A percentile compares a stretch with the other conserved stretches of the same genome.
Evolutionary conservation across 2,888 invertebrate genomes (phyloP).

Genomic region (Chirona hameri): DNA sequence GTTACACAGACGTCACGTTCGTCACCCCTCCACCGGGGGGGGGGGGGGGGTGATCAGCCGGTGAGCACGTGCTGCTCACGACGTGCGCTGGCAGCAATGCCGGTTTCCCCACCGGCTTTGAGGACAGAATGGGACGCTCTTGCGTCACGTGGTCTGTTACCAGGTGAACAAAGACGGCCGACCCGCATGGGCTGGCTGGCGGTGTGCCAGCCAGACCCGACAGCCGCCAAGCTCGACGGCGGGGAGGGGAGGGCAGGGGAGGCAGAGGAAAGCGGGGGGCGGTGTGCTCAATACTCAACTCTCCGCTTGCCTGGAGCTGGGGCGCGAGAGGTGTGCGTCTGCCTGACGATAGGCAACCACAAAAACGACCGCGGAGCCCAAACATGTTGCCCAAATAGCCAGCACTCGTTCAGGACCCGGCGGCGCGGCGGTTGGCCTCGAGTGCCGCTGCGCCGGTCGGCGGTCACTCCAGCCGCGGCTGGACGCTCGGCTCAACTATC

Average conservation of each 20-base stretch:
- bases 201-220: neutral
- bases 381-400: too few relatives aligned
- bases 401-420: too few relatives aligned
- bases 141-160: neutral
- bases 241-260: neutral
- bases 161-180: constrained; percentile 3
- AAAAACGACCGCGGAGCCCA: neutral
- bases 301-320: too few relatives aligned
- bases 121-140: too few relatives aligned
- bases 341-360: neutral
- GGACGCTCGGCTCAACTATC: too few relatives aligned
- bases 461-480: too few relatives aligned
- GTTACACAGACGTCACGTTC: neutral
- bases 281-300: too few relatives aligned
- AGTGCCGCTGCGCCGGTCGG: too few relatives aligned
- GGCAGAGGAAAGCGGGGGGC: neutral
- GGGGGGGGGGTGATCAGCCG: neutral
- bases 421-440: too few relatives aligned
- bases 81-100: neutral
- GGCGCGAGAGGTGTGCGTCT: too few relatives aligned
- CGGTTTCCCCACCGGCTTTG: too few relatives aligned
- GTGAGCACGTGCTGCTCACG: neutral
- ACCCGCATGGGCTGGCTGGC: neutral
- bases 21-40: neutral
- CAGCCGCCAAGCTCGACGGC: neutral